These are phyloP conservation scores for Potamilus streckersoni DNA, from an alignment of 1,140 invertebrate genomes.

Conservation along the genomic window DNA sequence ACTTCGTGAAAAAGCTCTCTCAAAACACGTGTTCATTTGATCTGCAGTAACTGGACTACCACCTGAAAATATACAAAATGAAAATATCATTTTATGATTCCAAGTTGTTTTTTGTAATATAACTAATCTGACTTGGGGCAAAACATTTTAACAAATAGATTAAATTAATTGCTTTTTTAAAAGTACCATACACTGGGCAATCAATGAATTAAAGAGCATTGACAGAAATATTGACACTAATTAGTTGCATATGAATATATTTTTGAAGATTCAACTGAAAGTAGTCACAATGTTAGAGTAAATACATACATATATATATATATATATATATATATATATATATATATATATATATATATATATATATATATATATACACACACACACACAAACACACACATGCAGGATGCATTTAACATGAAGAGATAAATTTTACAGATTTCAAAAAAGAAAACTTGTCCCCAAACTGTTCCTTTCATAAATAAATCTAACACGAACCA, in stretches of 20 bases:
- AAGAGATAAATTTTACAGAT: too few relatives aligned
- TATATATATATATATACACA: too few relatives aligned
- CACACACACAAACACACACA: too few relatives aligned
- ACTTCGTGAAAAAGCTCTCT: conserved; percentile 13
- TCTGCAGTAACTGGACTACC: conserved; percentile 8
- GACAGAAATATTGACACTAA: background rate
- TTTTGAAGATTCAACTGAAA: too few relatives aligned
- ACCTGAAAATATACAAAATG: conserved; percentile 6
- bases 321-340: too few relatives aligned
- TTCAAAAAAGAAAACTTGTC: too few relatives aligned
- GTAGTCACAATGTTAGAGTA: too few relatives aligned
- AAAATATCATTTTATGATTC: background rate
- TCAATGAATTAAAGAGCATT: background rate
- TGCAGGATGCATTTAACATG: too few relatives aligned
- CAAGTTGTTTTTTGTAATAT: background rate
- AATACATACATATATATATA: too few relatives aligned
- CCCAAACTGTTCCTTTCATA: too few relatives aligned
- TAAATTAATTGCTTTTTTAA: background rate
- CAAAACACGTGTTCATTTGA: conserved; percentile 13
- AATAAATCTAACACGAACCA: too few relatives aligned
- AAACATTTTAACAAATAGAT: background rate
- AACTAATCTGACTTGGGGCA: background rate
- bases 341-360: too few relatives aligned
- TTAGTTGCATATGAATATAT: background rate
- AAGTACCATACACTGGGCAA: background rate